These are phyloP conservation scores for Varecia variegata DNA, from an alignment of 2,797 vertebrate species.

Conservation along the genomic window DNA sequence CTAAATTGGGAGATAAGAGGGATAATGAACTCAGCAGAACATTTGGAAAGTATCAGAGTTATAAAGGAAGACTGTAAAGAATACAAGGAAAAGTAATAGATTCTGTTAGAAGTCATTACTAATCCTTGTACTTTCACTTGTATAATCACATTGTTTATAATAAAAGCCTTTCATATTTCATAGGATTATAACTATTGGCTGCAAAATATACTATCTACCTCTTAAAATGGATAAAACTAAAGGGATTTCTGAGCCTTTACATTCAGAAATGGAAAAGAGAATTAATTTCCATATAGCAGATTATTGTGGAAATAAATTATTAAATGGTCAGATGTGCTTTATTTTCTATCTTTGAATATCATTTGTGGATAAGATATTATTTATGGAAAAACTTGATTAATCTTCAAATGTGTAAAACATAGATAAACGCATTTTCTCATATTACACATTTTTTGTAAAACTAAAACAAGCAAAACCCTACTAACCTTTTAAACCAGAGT, in stretches of 20 bases:
- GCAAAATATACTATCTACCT: background rate
- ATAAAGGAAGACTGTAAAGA: background rate
- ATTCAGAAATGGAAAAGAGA: conserved; percentile 34
- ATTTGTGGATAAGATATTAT: background rate
- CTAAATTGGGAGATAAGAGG: conserved; percentile 44
- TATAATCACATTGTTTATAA: background rate
- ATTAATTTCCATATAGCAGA: background rate
- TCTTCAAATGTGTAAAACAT: background rate
- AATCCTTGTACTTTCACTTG: background rate
- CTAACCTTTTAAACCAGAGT: background rate
- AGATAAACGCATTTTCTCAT: background rate
- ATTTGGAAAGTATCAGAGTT: background rate
- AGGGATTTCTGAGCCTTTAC: background rate
- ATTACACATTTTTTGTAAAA: background rate
- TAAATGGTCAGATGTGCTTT: background rate
- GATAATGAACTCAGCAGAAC: background rate
- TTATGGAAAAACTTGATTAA: conserved; percentile 13
- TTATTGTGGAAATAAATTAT: conserved; percentile 47
- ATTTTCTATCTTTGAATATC: background rate
- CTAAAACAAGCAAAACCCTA: background rate
- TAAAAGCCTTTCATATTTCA: background rate
- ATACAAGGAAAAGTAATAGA: background rate
- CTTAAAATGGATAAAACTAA: background rate
- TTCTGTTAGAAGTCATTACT: background rate
- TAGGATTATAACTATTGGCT: background rate